Conservation (phyloP, 2,797 vertebrate genomes). For the Tapera naevia region DNA sequence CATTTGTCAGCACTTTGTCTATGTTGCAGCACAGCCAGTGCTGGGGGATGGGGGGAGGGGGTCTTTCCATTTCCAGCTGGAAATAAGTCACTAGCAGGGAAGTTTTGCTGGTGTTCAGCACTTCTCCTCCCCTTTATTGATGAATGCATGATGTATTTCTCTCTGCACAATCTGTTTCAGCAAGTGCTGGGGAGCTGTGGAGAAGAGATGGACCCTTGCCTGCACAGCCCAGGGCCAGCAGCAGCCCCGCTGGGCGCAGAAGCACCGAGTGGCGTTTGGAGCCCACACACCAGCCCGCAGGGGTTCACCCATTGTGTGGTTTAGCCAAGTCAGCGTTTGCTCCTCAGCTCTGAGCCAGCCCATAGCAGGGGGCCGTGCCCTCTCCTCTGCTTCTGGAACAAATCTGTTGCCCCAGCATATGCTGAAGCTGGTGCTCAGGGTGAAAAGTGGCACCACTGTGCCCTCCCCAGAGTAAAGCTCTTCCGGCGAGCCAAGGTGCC, state of each 20-base stretch:
- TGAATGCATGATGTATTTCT: not conserved
- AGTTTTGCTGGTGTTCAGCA: constrained; percentile 3
- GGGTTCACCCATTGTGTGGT: constrained; percentile 29
- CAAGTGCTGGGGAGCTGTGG: not conserved
- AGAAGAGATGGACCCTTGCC: not conserved
- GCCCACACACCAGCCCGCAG: not conserved
- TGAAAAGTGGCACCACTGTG: not conserved
- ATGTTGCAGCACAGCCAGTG: not conserved
- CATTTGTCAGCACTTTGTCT: constrained; percentile 23
- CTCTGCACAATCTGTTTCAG: not conserved
- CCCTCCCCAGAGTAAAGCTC: constrained; percentile 22
- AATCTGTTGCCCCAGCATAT: not conserved
- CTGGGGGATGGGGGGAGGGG: not conserved
- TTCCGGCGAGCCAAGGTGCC: constrained; percentile 63
- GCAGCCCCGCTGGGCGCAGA: not conserved
- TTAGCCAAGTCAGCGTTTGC: constrained; percentile 60
- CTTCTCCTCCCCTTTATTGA: not conserved
- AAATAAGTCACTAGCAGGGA: not conserved
- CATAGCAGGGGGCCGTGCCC: not conserved
- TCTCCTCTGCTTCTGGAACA: constrained; percentile 30
- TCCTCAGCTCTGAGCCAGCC: not conserved
- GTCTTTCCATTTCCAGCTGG: not conserved
- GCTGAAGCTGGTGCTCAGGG: not conserved
- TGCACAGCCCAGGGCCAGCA: accelerated
- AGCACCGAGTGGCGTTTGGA: not conserved